Conservation (phyloP, 2,888 invertebrate species). For the Schrankia costaestrigalis region DNA sequence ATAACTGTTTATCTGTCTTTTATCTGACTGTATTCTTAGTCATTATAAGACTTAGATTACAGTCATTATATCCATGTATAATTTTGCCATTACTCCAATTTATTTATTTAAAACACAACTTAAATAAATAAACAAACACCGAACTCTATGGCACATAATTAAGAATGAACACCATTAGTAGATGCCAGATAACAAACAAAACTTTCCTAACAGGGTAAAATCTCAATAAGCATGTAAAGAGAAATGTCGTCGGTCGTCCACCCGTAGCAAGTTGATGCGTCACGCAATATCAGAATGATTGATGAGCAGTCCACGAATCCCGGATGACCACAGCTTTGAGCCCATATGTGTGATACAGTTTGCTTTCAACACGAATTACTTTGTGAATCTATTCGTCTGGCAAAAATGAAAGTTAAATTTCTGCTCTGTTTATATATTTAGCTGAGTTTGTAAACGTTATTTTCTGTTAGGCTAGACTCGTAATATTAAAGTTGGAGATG, state of each 20-base stretch:
- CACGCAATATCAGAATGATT: constrained; percentile 72
- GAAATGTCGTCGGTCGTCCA: constrained; percentile 39
- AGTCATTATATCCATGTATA: no score
- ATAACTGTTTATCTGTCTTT: no score
- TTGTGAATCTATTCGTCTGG: constrained; percentile 25
- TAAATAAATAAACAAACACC: no score
- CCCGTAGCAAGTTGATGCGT: constrained; percentile 55
- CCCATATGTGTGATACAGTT: constrained; percentile 30
- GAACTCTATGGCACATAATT: no score
- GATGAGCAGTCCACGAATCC: constrained; percentile 47
- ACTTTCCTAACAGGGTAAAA: constrained; percentile 20
- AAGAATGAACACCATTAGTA: constrained; percentile 8
- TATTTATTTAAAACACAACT: no score
- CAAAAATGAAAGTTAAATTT: constrained; percentile 29
- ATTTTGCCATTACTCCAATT: no score
- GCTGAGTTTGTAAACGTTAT: neutral
- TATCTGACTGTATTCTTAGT: no score
- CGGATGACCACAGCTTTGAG: constrained; percentile 40
- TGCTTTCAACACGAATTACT: constrained; percentile 31
- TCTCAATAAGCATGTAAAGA: constrained; percentile 46
- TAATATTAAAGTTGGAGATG: no score
- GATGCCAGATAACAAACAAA: neutral
- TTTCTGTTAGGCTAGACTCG: neutral
- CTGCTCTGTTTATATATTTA: constrained; percentile 9
- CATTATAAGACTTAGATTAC: no score